These are phyloP conservation scores for Diprion similis DNA, from an alignment of 1,140 invertebrate genomes.

Conservation along the genomic window DNA sequence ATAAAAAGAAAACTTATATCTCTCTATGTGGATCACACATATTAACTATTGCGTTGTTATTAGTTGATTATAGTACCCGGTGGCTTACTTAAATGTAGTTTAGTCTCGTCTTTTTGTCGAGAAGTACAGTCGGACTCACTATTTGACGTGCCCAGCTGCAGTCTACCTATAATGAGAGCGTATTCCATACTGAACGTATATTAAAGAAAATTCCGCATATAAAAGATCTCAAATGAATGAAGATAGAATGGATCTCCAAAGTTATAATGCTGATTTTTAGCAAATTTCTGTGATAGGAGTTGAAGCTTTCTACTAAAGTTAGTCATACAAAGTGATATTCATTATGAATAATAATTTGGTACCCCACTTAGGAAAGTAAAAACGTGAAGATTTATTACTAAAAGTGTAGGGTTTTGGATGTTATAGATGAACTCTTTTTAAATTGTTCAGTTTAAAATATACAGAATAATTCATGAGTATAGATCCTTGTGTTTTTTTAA, in stretches of 20 bases:
- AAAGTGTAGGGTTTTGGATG: too few relatives aligned
- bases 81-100: background rate
- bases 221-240: too few relatives aligned
- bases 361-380: too few relatives aligned
- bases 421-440: too few relatives aligned
- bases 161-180: background rate
- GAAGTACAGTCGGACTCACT: background rate
- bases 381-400: too few relatives aligned
- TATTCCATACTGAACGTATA: background rate
- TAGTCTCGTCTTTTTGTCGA: background rate
- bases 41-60: background rate
- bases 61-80: background rate
- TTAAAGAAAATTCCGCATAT: background rate
- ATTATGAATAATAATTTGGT: too few relatives aligned
- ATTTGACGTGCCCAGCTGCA: too few relatives aligned
- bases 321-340: too few relatives aligned
- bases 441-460: background rate
- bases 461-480: background rate
- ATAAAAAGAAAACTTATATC: background rate
- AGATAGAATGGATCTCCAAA: too few relatives aligned
- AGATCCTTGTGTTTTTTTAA: background rate
- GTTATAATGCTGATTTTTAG: too few relatives aligned
- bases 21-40: background rate
- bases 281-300: too few relatives aligned
- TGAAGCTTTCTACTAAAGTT: too few relatives aligned